Base-by-base conservation (phyloP, 1,140 invertebrate genomes). In the Drosophila lini region DNA sequence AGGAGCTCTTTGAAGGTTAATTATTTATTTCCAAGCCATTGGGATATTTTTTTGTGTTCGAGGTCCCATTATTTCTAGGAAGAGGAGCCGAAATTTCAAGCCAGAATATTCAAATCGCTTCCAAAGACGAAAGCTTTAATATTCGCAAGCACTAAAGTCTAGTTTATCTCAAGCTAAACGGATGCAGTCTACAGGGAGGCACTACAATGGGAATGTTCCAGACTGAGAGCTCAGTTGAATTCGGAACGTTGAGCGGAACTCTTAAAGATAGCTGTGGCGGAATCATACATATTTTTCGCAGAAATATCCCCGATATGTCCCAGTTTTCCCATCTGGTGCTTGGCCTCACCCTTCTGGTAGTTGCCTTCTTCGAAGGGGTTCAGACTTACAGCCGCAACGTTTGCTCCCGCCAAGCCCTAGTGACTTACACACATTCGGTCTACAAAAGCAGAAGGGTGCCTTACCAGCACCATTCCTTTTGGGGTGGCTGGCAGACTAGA, bases 221-320 rank as follows among this genome's bases (percentile, higher is more conserved):
- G 22, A 58, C 40, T 22, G 15, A 48, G 41, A 58, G 42, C 34
- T 58, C 65, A 71, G 65, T 70, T 71, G n/a, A 25, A 41, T 36
- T 70, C 22, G 31, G 19, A 71, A 41, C 41, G 65, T 28, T 71
- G 36, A 5, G 19, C 10, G 36, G 65, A 34, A 58, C 32, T 16
- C 34, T 47, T 38, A 36, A 15, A 48, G 28, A 57, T 34, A 56
- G 32, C 16, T 4, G 25, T 4, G 16, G 5, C 10, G 3, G 34
- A 56, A 34, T 40, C 15, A n/a, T 15, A 40, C n/a, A 11, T 32
- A 25, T 38, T n/a, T 42, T 58, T 25, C 11, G 22, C 16, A 34
- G 31, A 4, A 34, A 45, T 11, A 9, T 7, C 31, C 7, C 11
- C 47, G 34, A 16, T 28, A 58, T 73, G 44, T n/a, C n/a, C 15